Percentiles rank a stretch among this genome's conserved stretches.
Evolutionary conservation across 2,797 vertebrate species (phyloP).

Genomic region (Sebastes jordani): DNA sequence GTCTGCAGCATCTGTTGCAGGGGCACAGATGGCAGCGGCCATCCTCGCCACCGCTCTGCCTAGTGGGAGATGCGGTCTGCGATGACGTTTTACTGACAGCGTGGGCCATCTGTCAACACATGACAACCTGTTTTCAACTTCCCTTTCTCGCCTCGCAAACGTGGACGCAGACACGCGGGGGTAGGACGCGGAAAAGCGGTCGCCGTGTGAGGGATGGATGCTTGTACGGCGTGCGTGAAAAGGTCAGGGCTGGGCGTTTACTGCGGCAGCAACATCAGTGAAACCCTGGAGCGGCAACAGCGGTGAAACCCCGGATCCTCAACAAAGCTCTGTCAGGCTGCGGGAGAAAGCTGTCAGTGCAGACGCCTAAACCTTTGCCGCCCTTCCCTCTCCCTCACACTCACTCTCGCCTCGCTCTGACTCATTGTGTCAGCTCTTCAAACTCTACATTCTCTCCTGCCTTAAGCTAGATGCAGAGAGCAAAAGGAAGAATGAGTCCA

Average conservation of each 20-base stretch:
- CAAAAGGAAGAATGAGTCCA: slow-evolving; percentile 54
- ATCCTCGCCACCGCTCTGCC: slow-evolving; percentile 37
- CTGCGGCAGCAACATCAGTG: slow-evolving; percentile 39
- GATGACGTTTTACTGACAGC: slow-evolving; percentile 56
- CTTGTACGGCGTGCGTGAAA: slow-evolving; percentile 42
- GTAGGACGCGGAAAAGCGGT: background rate
- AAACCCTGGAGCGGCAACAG: slow-evolving; percentile 50
- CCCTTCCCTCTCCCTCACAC: slow-evolving; percentile 51
- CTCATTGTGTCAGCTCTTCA: slow-evolving; percentile 73
- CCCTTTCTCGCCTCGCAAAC: background rate
- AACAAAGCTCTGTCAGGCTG: slow-evolving; percentile 68
- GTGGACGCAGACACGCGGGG: background rate
- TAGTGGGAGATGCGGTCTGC: slow-evolving; percentile 46
- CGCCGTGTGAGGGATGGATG: slow-evolving; percentile 24
- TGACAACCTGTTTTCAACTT: slow-evolving; percentile 34
- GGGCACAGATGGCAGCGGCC: slow-evolving; percentile 55
- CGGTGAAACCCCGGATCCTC: slow-evolving; percentile 54
- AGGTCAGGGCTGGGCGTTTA: slow-evolving; percentile 59
- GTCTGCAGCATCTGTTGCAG: slow-evolving; percentile 63
- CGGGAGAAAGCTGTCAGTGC: slow-evolving; percentile 69
- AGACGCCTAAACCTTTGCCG: slow-evolving; percentile 56
- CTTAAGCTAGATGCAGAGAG: slow-evolving; percentile 52
- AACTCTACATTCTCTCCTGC: slow-evolving; percentile 55
- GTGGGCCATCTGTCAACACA: slow-evolving; percentile 63
- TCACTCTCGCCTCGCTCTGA: slow-evolving; percentile 60